phyloP scores from a whole-genome alignment of 2,888 invertebrate genomes.

The Octodonta nipae region DNA sequence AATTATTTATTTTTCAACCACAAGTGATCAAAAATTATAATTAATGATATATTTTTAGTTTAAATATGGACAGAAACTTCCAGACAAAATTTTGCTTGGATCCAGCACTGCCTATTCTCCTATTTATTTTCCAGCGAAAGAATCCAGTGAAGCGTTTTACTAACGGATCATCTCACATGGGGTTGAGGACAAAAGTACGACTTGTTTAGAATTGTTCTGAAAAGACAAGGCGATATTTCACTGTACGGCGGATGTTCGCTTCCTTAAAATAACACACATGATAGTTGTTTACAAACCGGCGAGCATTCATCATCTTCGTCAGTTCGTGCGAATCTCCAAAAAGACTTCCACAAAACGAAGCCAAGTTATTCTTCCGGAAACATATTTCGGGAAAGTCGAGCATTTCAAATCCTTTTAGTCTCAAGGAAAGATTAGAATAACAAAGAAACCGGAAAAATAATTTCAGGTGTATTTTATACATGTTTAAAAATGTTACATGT shows the following conservation, averaged over 20 bases:
- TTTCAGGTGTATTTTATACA: too few species aligned
- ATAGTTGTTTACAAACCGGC: constrained; percentile 28
- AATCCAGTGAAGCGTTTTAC: constrained; percentile 25
- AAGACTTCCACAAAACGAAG: too few species aligned
- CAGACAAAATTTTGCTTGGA: too few species aligned
- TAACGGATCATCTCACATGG: constrained; percentile 33
- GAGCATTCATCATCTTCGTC: constrained; percentile 32
- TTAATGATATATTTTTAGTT: too few species aligned
- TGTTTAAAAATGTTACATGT: too few species aligned
- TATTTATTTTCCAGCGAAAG: constrained; percentile 1
- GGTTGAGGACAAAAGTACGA: constrained; percentile 33
- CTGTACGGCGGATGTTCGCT: constrained; percentile 35
- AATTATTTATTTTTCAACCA: too few species aligned
- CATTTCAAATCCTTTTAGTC: too few species aligned
- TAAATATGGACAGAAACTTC: too few species aligned
- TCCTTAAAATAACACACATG: constrained; percentile 37
- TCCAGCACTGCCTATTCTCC: not conserved
- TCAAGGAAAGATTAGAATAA: not conserved
- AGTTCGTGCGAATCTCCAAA: constrained; percentile 21
- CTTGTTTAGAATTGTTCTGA: constrained; percentile 33
- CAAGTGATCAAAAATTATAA: too few species aligned
- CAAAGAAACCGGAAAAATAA: not conserved
- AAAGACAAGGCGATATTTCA: constrained; percentile 36
- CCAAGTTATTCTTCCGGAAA: constrained; percentile 6
- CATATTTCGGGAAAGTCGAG: constrained; percentile 5